phyloP scores from a whole-genome alignment of 1,140 invertebrate genomes.

The Zaprionus gabonicus region DNA sequence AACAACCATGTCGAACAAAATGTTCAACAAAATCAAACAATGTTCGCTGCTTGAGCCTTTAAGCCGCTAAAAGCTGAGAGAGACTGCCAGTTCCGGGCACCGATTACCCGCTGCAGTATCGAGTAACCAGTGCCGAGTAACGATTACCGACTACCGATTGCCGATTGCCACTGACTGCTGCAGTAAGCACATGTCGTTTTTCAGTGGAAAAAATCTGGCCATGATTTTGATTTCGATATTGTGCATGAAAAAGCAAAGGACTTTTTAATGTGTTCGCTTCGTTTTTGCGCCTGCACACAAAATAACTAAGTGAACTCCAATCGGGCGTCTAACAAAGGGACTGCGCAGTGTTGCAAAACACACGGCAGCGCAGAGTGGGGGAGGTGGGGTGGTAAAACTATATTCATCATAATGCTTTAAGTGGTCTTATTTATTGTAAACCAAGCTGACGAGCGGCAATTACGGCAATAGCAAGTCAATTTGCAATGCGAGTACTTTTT shows the following conservation, averaged over 20 bases:
- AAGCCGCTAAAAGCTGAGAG: slow-evolving; percentile 56
- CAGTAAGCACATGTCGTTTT: slow-evolving; percentile 61
- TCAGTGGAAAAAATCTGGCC: slow-evolving; percentile 28
- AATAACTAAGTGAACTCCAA: not conserved
- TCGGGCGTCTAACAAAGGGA: slow-evolving; percentile 28
- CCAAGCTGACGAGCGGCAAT: not conserved
- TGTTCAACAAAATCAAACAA: slow-evolving; percentile 70
- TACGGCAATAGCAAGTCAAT: not conserved
- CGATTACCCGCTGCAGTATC: not conserved
- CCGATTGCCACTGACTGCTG: not conserved
- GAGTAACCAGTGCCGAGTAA: not conserved
- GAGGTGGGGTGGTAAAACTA: not conserved
- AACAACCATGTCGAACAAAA: slow-evolving; percentile 57
- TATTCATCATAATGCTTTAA: not conserved
- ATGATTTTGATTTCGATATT: slow-evolving; percentile 40
- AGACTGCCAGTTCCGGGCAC: not conserved
- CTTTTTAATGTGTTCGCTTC: slow-evolving; percentile 23
- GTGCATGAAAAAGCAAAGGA: slow-evolving; percentile 25
- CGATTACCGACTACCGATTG: not conserved
- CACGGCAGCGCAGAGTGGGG: no score
- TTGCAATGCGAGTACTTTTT: not conserved
- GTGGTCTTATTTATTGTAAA: not conserved
- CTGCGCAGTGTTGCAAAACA: slow-evolving; percentile 12
- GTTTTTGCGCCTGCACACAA: not conserved
- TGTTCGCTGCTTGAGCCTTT: slow-evolving; percentile 74